Evolutionary conservation across 1,140 invertebrate species (phyloP).

Genomic region (Hestina assimilis): DNA sequence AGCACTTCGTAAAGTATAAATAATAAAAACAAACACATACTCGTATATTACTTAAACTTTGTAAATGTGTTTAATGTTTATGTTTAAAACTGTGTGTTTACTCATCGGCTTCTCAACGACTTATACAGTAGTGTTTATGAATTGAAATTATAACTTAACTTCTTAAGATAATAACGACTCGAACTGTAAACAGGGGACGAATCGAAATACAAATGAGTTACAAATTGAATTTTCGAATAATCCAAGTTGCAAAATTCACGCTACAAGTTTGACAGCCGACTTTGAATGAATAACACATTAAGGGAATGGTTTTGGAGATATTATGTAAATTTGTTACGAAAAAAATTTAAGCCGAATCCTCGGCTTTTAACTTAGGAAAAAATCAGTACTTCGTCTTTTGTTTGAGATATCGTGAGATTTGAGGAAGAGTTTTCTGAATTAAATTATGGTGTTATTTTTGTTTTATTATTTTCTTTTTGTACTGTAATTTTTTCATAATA

Average conservation of each 20-base stretch:
- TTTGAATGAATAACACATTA: slow-evolving; percentile 22
- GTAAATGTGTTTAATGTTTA: too few species aligned
- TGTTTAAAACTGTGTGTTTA: not conserved
- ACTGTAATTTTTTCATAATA: too few species aligned
- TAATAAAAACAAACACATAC: too few species aligned
- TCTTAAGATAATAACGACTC: slow-evolving; percentile 23
- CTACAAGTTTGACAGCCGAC: slow-evolving; percentile 18
- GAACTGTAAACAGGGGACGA: slow-evolving; percentile 29
- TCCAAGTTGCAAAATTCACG: slow-evolving; percentile 13
- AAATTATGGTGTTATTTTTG: not conserved
- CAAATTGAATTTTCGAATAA: slow-evolving; percentile 32
- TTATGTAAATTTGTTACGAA: slow-evolving; percentile 6
- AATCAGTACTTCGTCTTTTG: not conserved
- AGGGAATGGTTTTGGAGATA: slow-evolving; percentile 2
- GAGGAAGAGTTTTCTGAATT: not conserved
- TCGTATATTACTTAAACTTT: too few species aligned
- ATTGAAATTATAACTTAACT: slow-evolving; percentile 8
- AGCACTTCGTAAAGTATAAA: too few species aligned
- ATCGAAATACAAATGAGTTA: slow-evolving; percentile 31
- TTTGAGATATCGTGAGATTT: not conserved
- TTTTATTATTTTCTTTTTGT: not conserved
- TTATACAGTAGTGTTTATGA: not conserved
- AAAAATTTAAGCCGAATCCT: not conserved
- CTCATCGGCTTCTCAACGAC: not conserved
- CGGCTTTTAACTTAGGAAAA: not conserved